Percentiles rank a stretch among this genome's conserved stretches.
Evolutionary conservation across 2,888 invertebrate genomes (phyloP).

Genomic region (Drosophila antonietae): DNA sequence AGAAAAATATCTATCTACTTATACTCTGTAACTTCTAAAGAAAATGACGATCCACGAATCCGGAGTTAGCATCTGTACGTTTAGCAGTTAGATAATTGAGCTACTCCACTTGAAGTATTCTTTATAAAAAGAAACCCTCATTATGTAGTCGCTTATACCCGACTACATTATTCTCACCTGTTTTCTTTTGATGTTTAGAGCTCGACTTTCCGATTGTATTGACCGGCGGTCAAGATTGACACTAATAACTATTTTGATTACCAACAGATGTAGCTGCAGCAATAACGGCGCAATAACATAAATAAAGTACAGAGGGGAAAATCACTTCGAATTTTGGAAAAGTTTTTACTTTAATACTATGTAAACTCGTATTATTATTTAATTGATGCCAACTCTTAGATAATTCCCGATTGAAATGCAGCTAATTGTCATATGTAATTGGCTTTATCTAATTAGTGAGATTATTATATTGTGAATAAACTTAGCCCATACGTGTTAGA

Average conservation of each 20-base stretch:
- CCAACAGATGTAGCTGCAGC: not conserved
- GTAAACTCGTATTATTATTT: not conserved
- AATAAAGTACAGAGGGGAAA: constrained; percentile 19
- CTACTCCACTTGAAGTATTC: not conserved
- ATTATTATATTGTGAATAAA: not conserved
- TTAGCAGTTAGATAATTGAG: no score
- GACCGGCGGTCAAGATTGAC: constrained; percentile 53
- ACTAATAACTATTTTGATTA: constrained; percentile 56
- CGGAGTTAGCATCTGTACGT: no score
- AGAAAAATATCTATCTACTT: not conserved
- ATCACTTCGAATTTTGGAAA: constrained; percentile 24
- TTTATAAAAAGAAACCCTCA: not conserved
- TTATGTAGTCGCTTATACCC: not conserved
- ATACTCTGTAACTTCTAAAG: not conserved
- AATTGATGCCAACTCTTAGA: not conserved
- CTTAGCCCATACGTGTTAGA: constrained; percentile 27
- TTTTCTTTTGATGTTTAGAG: constrained; percentile 34
- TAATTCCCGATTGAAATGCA: constrained; percentile 1
- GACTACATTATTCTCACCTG: not conserved
- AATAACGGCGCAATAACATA: not conserved
- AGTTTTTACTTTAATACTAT: constrained; percentile 11
- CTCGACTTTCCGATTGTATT: constrained; percentile 53
- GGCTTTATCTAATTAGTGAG: not conserved
- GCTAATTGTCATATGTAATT: not conserved
- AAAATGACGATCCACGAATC: not conserved